phyloP scores from a whole-genome alignment of 1,140 invertebrate genomes.

The Eumaeus atala region DNA sequence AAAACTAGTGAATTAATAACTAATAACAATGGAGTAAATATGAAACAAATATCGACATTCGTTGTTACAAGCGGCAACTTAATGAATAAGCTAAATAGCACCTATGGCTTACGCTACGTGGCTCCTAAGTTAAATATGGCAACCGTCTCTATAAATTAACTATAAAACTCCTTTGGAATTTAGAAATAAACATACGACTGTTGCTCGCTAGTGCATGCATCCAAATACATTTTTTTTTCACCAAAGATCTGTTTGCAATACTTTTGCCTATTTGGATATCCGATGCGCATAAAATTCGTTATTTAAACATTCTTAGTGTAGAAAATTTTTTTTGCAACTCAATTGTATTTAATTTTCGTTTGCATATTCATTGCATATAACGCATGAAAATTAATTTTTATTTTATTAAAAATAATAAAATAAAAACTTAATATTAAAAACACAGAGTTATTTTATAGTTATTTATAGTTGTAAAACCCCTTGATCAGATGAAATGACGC shows the following conservation, averaged over 20 bases:
- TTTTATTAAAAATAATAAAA: no score
- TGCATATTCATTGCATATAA: no score
- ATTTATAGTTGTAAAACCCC: neutral
- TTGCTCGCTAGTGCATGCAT: no score
- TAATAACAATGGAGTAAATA: conserved; percentile 62
- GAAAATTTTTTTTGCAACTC: no score
- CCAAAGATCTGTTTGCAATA: neutral
- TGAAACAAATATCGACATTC: conserved; percentile 65
- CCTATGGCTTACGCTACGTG: conserved; percentile 23
- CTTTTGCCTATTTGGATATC: neutral
- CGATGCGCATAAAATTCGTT: no score
- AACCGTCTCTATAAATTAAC: conserved; percentile 25
- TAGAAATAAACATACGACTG: no score
- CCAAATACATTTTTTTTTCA: conserved; percentile 8
- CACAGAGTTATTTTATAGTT: no score
- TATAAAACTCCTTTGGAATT: conserved; percentile 13
- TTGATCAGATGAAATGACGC: neutral
- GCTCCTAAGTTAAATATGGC: conserved; percentile 40
- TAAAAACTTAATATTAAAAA: no score
- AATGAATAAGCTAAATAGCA: conserved; percentile 38
- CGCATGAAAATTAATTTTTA: no score
- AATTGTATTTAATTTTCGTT: no score
- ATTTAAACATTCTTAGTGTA: no score
- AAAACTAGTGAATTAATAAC: conserved; percentile 46
- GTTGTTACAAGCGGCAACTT: conserved; percentile 42